These are phyloP conservation scores for Trachelus iudaicus DNA, from an alignment of 2,888 invertebrate species.

Conservation along the genomic window DNA sequence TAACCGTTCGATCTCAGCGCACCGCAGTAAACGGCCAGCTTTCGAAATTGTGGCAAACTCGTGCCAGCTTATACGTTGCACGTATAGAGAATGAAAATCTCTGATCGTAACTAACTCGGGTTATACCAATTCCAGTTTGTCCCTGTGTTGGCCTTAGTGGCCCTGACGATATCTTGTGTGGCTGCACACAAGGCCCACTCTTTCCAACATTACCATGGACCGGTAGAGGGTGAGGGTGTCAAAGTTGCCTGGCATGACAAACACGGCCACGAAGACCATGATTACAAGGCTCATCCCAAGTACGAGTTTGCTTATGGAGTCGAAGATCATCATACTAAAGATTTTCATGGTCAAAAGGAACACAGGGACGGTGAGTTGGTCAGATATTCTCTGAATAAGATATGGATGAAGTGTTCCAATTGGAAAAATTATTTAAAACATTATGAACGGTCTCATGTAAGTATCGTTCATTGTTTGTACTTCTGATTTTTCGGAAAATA, in stretches of 20 bases:
- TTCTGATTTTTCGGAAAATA: constrained; percentile 1
- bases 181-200: constrained; percentile 32
- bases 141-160: constrained; percentile 11
- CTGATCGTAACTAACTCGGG: too few species aligned
- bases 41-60: too few species aligned
- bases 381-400: neutral
- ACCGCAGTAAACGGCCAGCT: too few species aligned
- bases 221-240: constrained; percentile 26
- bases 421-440: too few species aligned
- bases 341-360: constrained; percentile 28
- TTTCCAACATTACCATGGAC: constrained; percentile 31
- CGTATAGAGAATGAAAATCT: too few species aligned
- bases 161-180: neutral
- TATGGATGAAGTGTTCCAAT: too few species aligned
- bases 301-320: constrained; percentile 34
- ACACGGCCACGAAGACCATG: constrained; percentile 32
- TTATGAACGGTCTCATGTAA: too few species aligned
- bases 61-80: too few species aligned
- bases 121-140: constrained; percentile 6
- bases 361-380: constrained; percentile 15
- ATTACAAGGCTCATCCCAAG: constrained; percentile 35
- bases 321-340: constrained; percentile 32
- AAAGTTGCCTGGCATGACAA: constrained; percentile 31
- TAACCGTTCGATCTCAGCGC: too few species aligned
- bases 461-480: too few species aligned